Evolutionary conservation across 1,140 invertebrate species (phyloP).

Genomic region (Achatina immaculata): DNA sequence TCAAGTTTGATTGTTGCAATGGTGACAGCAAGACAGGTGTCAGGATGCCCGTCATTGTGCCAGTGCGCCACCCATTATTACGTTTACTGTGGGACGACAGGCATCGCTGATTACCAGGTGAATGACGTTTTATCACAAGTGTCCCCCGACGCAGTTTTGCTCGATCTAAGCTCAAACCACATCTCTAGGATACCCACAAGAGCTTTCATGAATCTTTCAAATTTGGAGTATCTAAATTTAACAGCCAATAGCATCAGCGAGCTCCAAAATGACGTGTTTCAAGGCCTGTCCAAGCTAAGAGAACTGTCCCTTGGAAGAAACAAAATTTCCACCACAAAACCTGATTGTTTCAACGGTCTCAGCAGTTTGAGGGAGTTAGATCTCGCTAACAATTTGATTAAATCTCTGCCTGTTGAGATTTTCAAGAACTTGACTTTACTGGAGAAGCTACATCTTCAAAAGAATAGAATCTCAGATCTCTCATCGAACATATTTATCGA

Average conservation of each 20-base stretch:
- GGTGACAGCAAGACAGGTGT: background rate
- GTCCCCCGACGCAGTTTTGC: conserved; percentile 37
- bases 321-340: conserved; percentile 26
- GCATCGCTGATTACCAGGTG: conserved; percentile 29
- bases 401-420: conserved; percentile 28
- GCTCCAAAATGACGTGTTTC: conserved; percentile 32
- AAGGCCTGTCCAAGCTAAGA: conserved; percentile 28
- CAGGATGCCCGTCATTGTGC: conserved; percentile 41
- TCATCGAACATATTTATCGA: conserved; percentile 28
- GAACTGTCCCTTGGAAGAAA: conserved; percentile 44
- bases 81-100: conserved; percentile 45
- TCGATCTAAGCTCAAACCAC: conserved; percentile 48
- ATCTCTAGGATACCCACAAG: conserved; percentile 21
- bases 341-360: conserved; percentile 35
- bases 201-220: conserved; percentile 34
- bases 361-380: conserved; percentile 40
- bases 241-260: conserved; percentile 39
- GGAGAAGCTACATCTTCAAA: conserved; percentile 42
- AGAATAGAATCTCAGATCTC: conserved; percentile 40
- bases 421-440: conserved; percentile 40
- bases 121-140: conserved; percentile 24
- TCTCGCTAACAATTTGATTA: conserved; percentile 41
- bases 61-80: conserved; percentile 46
- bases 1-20: background rate
- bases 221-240: conserved; percentile 47